phyloP scores from a whole-genome alignment of 2,888 invertebrate genomes.

The Agonopterix subpropinquella region DNA sequence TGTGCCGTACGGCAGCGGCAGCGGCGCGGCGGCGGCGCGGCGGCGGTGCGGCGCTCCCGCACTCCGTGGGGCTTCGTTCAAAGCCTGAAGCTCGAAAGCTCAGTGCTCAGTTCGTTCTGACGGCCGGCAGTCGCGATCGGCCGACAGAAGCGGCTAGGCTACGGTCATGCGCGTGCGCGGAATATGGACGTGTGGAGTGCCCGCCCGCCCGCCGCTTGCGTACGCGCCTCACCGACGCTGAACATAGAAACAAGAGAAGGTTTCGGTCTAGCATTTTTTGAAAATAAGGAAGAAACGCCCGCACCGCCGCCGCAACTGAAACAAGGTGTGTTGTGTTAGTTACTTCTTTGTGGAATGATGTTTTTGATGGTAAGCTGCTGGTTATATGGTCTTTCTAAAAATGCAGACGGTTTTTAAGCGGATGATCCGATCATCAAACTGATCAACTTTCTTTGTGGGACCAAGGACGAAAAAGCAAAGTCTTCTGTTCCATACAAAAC shows the following conservation, averaged over 20 bases:
- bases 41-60: slow-evolving; percentile 16
- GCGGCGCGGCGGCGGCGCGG: slow-evolving; percentile 25
- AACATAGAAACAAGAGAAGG: slow-evolving; percentile 85
- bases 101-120: slow-evolving; percentile 58
- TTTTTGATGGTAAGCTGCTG: neutral
- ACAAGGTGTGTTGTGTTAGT: slow-evolving; percentile 40
- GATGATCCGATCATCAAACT: too few relatives aligned
- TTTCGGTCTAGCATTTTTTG: slow-evolving; percentile 89
- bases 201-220: slow-evolving; percentile 78
- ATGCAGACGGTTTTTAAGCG: too few relatives aligned
- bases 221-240: slow-evolving; percentile 76
- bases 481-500: too few relatives aligned
- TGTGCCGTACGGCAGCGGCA: slow-evolving; percentile 24
- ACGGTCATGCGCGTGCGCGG: slow-evolving; percentile 59
- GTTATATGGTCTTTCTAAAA: too few relatives aligned
- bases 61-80: slow-evolving; percentile 6
- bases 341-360: neutral
- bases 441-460: too few relatives aligned
- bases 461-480: too few relatives aligned
- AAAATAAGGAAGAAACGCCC: slow-evolving; percentile 71
- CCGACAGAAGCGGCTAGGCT: slow-evolving; percentile 38
- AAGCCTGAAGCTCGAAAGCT: slow-evolving; percentile 33
- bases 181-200: slow-evolving; percentile 86
- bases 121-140: slow-evolving; percentile 58
- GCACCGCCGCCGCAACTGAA: slow-evolving; percentile 48